A percentile compares a stretch with the other conserved stretches of the same genome.
Conservation (phyloP, 2,113 vertebrate species). For the Mirza zaza region DNA sequence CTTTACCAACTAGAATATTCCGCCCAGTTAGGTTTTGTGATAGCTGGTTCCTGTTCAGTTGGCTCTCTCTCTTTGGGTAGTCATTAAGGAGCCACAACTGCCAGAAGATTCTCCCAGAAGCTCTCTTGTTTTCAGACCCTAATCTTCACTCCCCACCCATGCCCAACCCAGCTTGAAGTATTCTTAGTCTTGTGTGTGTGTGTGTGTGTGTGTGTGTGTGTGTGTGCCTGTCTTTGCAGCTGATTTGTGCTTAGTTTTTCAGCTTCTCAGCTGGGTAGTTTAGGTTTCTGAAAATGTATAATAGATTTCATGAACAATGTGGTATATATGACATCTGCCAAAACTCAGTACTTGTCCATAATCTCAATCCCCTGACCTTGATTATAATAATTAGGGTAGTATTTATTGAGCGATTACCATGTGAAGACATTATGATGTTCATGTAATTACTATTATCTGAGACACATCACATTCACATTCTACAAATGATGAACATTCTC, state of each 20-base stretch:
- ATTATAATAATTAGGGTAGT: background rate
- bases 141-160: background rate
- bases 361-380: background rate
- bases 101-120: background rate
- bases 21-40: background rate
- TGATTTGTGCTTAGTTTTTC: background rate
- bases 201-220: too few relatives aligned
- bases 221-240: background rate
- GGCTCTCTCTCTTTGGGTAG: background rate
- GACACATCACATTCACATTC: background rate
- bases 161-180: background rate
- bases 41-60: background rate
- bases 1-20: background rate
- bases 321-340: background rate
- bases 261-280: background rate
- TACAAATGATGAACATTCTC: background rate
- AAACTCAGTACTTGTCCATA: background rate
- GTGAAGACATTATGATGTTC: background rate
- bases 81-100: background rate
- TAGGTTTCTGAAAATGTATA: background rate
- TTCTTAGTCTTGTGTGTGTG: background rate
- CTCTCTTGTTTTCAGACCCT: background rate
- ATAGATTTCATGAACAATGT: background rate
- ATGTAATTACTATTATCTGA: background rate
- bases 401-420: background rate